Base-by-base conservation (phyloP, 1,140 invertebrate species). In the Intoshia linei region DNA sequence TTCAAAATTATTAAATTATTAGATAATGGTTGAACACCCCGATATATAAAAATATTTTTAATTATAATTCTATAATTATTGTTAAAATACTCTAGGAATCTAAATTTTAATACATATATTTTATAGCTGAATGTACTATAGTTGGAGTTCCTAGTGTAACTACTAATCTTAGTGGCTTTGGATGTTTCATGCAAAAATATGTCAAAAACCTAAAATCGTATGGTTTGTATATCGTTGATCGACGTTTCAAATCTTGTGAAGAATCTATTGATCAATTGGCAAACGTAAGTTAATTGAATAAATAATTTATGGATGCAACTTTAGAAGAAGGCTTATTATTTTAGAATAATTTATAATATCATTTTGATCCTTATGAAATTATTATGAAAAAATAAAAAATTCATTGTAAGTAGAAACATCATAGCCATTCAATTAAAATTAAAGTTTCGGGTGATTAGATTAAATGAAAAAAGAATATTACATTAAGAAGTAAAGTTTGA, bases 81-180 rank as follows among this genome's bases (percentile, higher is more conserved):
- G n/a, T n/a, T n/a, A n/a, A n/a, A n/a, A n/a, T n/a, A n/a, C n/a
- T n/a, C n/a, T n/a, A n/a, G n/a, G n/a, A n/a, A n/a, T n/a, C n/a
- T n/a, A n/a, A n/a, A n/a, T n/a, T n/a, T n/a, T n/a, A n/a, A n/a
- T n/a, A n/a, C n/a, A n/a, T n/a, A n/a, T n/a, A n/a, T n/a, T 30
- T 44, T 47, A 6, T 43, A 61, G 90, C 84, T 4, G 90, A 98
- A 58, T 98, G 90, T 50, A 98, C 90, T 0, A 83, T 98, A 4
- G 93, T 95, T 84, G 90, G 90, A 2, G 87, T 93, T 46, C 84
- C 84, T 1, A 84, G 75, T 46, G 68, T 93, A 35, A 84, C 83
- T 1, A 95, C 87, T 7, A 98, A 98, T 57, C 60, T 98, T 13
- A 93, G 81, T 25, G 75, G 79, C 23, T 98, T 98, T 57, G 90